Evolutionary conservation across 2,113 vertebrate genomes (phyloP).

Genomic region (Istiophorus platypterus): DNA sequence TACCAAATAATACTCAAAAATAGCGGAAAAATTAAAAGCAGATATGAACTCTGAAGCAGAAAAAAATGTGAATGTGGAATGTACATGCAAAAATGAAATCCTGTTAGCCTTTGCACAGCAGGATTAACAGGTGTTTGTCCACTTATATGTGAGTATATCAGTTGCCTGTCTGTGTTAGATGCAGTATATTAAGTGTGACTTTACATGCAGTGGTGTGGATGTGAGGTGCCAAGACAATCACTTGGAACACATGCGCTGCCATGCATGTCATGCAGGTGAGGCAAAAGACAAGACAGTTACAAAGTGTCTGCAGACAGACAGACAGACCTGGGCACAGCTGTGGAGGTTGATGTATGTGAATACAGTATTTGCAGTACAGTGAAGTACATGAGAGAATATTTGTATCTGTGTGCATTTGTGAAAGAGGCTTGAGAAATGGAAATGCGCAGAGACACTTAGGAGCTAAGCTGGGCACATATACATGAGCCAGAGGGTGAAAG

Average conservation of each 20-base stretch:
- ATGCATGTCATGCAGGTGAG: slow-evolving; percentile 70
- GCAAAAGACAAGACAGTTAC: slow-evolving; percentile 64
- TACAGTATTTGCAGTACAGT: slow-evolving; percentile 55
- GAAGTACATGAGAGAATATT: slow-evolving; percentile 49
- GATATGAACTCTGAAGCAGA: slow-evolving; percentile 56
- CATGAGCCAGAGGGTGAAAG: slow-evolving; percentile 90
- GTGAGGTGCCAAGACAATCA: slow-evolving; percentile 58
- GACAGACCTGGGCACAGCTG: slow-evolving; percentile 83
- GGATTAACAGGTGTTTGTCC: slow-evolving; percentile 5
- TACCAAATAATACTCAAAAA: slow-evolving; percentile 65
- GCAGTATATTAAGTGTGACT: slow-evolving; percentile 7
- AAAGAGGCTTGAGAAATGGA: slow-evolving; percentile 64
- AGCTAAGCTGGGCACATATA: slow-evolving; percentile 67
- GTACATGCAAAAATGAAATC: slow-evolving; percentile 39
- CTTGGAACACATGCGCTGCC: slow-evolving; percentile 45
- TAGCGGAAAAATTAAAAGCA: slow-evolving; percentile 34
- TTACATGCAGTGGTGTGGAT: slow-evolving; percentile 46
- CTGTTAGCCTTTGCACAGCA: slow-evolving; percentile 27
- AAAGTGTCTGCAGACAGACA: slow-evolving; percentile 82
- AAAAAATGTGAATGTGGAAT: slow-evolving; percentile 54
- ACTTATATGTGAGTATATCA: slow-evolving; percentile 4
- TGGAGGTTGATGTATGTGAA: slow-evolving; percentile 65
- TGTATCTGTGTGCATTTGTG: slow-evolving; percentile 51
- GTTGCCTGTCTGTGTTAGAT: slow-evolving; percentile 12
- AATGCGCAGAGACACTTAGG: slow-evolving; percentile 64